Evolutionary conservation across 1,140 invertebrate species (phyloP).

Genomic region (Cyclargus thomasi): DNA sequence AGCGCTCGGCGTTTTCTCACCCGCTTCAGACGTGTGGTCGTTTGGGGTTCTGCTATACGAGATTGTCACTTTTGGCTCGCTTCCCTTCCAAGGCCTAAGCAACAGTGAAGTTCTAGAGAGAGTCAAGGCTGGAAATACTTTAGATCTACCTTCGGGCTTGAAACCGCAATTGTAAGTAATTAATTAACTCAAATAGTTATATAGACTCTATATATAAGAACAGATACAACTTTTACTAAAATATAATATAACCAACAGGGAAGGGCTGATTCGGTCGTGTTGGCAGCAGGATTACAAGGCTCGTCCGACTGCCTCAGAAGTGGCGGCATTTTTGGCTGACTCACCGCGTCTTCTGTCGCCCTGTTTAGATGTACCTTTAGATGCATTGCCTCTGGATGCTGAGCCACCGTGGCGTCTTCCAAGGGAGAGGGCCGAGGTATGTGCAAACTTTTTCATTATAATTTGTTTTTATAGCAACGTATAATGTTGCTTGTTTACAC

Average conservation of each 20-base stretch:
- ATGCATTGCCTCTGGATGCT: slow-evolving; percentile 45
- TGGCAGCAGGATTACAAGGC: slow-evolving; percentile 83
- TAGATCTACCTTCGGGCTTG: slow-evolving; percentile 83
- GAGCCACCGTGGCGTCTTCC: slow-evolving; percentile 38
- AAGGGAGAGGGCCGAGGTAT: slow-evolving; percentile 34
- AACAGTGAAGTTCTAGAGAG: slow-evolving; percentile 89
- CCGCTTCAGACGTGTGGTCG: slow-evolving; percentile 90
- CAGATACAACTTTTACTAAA: no score
- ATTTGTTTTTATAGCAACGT: no score
- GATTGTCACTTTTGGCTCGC: slow-evolving; percentile 90
- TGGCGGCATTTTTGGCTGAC: slow-evolving; percentile 86
- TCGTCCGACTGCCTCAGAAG: slow-evolving; percentile 84
- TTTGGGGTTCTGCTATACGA: slow-evolving; percentile 90
- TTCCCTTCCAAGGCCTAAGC: slow-evolving; percentile 89
- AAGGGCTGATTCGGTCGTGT: slow-evolving; percentile 84
- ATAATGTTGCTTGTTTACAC: no score
- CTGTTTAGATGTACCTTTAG: slow-evolving; percentile 84
- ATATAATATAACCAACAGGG: slow-evolving; percentile 65
- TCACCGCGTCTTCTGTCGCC: slow-evolving; percentile 86
- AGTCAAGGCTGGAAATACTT: slow-evolving; percentile 84
- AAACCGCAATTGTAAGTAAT: slow-evolving; percentile 85
- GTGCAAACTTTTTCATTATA: background rate
- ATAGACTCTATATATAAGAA: background rate
- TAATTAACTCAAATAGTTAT: background rate
- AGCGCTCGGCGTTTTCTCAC: slow-evolving; percentile 87